Percentiles rank a stretch among this genome's conserved stretches.
These are phyloP conservation scores for Conistra vaccinii DNA, from an alignment of 2,888 invertebrate genomes.

Conservation along the genomic window DNA sequence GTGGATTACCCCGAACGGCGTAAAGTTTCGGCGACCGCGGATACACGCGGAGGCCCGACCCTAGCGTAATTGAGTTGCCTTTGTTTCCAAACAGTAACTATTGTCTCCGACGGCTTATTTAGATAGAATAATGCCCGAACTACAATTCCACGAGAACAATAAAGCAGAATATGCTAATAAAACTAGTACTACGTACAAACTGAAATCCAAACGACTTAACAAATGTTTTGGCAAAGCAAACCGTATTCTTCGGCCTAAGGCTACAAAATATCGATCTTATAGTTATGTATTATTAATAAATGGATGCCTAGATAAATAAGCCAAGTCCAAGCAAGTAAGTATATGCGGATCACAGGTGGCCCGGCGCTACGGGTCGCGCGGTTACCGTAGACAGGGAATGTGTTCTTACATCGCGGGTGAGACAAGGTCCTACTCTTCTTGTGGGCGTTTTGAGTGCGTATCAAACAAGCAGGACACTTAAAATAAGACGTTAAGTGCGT, in stretches of 20 bases:
- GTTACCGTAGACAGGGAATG: conserved; percentile 11
- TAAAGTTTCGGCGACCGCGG: conserved; percentile 33
- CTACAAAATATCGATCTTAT: background rate
- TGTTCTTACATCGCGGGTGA: background rate
- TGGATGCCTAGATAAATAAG: conserved; percentile 19
- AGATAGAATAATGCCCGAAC: background rate
- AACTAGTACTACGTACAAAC: conserved; percentile 2
- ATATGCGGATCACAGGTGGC: conserved; percentile 26
- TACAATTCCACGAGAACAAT: conserved; percentile 38
- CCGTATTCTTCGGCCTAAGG: background rate
- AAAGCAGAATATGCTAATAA: conserved; percentile 28
- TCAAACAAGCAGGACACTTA: background rate
- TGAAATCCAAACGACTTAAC: background rate
- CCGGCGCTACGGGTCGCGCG: conserved; percentile 11
- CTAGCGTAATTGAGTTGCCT: conserved; percentile 53
- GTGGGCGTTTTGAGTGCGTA: background rate
- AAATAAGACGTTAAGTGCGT: background rate
- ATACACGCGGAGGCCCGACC: conserved; percentile 24
- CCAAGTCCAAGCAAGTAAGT: conserved; percentile 22
- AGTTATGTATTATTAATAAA: conserved; percentile 5
- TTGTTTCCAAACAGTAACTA: conserved; percentile 47
- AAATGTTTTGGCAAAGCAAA: conserved; percentile 5
- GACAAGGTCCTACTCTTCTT: background rate
- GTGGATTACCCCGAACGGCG: conserved; percentile 25
- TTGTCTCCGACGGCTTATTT: conserved; percentile 49